phyloP scores from a whole-genome alignment of 2,888 invertebrate genomes.

The Phalera bucephala region DNA sequence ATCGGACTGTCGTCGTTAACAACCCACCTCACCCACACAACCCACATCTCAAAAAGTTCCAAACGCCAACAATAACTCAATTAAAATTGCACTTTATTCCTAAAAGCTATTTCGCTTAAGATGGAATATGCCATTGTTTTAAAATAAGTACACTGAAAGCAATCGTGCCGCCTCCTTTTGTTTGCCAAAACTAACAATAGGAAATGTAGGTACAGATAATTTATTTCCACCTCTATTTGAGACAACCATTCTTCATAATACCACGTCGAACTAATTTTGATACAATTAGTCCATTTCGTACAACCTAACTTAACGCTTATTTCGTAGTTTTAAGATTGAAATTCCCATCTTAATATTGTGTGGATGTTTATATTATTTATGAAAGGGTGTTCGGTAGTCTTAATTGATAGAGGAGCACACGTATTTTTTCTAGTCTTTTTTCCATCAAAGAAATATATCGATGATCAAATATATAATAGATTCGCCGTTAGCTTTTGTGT shows the following conservation, averaged over 20 bases:
- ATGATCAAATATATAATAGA: slow-evolving; percentile 48
- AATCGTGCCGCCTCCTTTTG: slow-evolving; percentile 27
- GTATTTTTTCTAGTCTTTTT: slow-evolving; percentile 42
- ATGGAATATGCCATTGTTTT: too few species aligned
- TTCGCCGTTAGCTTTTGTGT: slow-evolving; percentile 57
- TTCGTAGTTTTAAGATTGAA: neutral
- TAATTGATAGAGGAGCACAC: slow-evolving; percentile 59
- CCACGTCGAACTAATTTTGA: slow-evolving; percentile 21
- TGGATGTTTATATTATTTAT: neutral
- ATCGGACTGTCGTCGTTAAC: too few species aligned
- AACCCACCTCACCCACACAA: too few species aligned
- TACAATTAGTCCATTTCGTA: slow-evolving; percentile 15
- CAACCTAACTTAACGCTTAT: slow-evolving; percentile 8
- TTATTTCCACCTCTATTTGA: slow-evolving; percentile 32
- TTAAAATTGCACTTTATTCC: too few species aligned
- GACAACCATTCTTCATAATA: slow-evolving; percentile 35
- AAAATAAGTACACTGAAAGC: too few species aligned
- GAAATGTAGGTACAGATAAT: slow-evolving; percentile 35
- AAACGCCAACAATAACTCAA: too few species aligned
- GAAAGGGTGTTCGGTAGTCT: slow-evolving; percentile 29
- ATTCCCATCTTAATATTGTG: too few species aligned
- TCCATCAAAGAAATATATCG: slow-evolving; percentile 52
- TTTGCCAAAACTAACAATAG: slow-evolving; percentile 41
- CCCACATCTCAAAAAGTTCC: too few species aligned
- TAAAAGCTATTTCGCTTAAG: too few species aligned